Evolutionary conservation across 2,113 vertebrate species (phyloP), one percentile per base, ranked within the genome.

Genomic region (Solea senegalensis): DNA sequence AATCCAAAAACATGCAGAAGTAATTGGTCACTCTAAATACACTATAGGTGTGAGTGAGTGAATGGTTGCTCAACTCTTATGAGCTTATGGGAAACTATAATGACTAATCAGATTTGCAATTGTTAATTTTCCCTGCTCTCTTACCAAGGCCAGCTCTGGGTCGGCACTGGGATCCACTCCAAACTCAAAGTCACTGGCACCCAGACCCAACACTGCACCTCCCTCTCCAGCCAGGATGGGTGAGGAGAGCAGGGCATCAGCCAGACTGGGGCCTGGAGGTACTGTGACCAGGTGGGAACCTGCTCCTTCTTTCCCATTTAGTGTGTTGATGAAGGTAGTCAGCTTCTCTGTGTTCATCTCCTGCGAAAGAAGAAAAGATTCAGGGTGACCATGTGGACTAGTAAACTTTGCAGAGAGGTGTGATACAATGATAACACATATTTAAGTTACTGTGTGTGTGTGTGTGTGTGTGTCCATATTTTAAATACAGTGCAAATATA

Each of bases 281-380:
- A 99, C 97, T 0, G 97, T 99, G 74, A 98, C 97, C 87, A 99
- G 91, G 74, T 98, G 97, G 8, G 97, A 98, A 10, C 97, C 96
- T 0, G 94, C 95, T 11, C 97, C 96, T 0, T 98, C 97, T 85
- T 98, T 98, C 48, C 97, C 97, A 0, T 99, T 99, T 11, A 98
- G 62, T 0, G 96, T 95, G 91, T 97, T 98, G 28, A 99, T 96
- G 72, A 99, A 99, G 15, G 95, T 92, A 0, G 97, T 98, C 82
- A 99, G 90, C 89, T 98, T 99, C 77, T 98, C 97, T 2, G 97
- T 98, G 93, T 98, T 99, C 57, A 92, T 89, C 66, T 96, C 96
- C 97, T 98, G 74, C 9, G 55, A n/a, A 13, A 3, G 7, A 26
- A 15, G 53, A 3, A 40, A 46, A 51, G 7, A 74, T 3, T 11